Evolutionary conservation across 1,140 invertebrate species (phyloP).

Genomic region (Drosophila tani): DNA sequence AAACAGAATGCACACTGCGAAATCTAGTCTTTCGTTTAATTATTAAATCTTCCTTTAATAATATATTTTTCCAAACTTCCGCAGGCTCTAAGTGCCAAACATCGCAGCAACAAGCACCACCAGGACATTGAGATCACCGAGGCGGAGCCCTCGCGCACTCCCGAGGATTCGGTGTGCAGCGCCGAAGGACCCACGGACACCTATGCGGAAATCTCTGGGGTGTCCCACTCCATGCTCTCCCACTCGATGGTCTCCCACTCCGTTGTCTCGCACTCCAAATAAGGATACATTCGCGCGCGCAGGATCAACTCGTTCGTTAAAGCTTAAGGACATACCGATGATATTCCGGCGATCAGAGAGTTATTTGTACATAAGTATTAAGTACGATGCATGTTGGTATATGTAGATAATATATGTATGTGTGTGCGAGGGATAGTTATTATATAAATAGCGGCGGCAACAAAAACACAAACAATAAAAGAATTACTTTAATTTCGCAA

Average conservation of each 20-base stretch:
- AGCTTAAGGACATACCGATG: not conserved
- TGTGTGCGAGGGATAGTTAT: conserved; percentile 38
- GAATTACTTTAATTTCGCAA: conserved; percentile 83
- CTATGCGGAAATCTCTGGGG: conserved; percentile 82
- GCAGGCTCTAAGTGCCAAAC: conserved; percentile 88
- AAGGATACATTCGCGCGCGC: conserved; percentile 12
- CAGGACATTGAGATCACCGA: conserved; percentile 87
- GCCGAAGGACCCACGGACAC: conserved; percentile 88
- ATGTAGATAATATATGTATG: conserved; percentile 47
- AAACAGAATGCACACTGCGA: conserved; percentile 39
- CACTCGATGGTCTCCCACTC: conserved; percentile 83
- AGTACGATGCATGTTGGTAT: conserved; percentile 49
- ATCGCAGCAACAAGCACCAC: conserved; percentile 86
- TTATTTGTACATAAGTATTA: conserved; percentile 52
- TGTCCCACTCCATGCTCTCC: conserved; percentile 84
- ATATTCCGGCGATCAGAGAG: conserved; percentile 25
- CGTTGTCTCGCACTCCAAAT: conserved; percentile 79
- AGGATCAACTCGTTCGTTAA: not conserved
- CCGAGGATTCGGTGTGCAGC: conserved; percentile 90
- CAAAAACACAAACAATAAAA: conserved; percentile 77
- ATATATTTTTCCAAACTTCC: conserved; percentile 43
- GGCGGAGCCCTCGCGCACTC: conserved; percentile 89
- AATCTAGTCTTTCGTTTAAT: not conserved
- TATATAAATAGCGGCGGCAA: conserved; percentile 48
- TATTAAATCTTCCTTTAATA: not conserved